A percentile compares a stretch with the other conserved stretches of the same genome.
phyloP scores from a whole-genome alignment of 1,140 invertebrate species.

The Eriocheir sinensis region DNA sequence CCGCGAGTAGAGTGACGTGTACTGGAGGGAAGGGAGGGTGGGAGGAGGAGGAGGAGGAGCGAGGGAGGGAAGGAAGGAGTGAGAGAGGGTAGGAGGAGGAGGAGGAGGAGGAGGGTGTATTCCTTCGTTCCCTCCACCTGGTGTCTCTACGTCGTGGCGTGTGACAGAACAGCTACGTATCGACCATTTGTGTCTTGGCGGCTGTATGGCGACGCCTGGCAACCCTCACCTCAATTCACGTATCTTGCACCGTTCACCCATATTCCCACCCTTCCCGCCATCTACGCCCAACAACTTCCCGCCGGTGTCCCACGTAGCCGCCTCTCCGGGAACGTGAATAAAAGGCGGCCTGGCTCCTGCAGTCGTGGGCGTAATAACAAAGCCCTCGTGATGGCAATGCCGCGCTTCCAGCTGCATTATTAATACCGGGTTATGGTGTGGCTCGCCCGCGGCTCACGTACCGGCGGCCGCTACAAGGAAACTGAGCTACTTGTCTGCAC shows the following conservation, averaged over 20 bases:
- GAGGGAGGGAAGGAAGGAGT: no score
- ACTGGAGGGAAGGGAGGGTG: no score
- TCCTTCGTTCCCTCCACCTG: no score
- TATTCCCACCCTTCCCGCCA: not conserved
- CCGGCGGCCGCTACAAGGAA: not conserved
- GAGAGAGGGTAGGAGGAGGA: no score
- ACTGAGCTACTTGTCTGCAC: not conserved
- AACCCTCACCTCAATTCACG: not conserved
- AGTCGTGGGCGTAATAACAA: not conserved
- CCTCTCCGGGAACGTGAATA: no score
- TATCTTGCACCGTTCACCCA: not conserved
- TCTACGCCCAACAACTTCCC: no score
- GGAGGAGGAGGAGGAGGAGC: no score
- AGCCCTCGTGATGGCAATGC: not conserved
- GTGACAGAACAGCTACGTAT: not conserved
- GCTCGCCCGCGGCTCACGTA: not conserved
- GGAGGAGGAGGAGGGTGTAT: not conserved
- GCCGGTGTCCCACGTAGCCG: no score
- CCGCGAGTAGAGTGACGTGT: no score
- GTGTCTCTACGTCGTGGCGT: no score
- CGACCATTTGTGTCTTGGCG: not conserved
- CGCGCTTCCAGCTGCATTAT: not conserved
- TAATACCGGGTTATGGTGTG: constrained; percentile 9
- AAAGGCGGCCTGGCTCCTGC: no score
- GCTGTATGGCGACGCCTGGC: not conserved